Base-by-base conservation (phyloP, 1,140 invertebrate genomes). In the Magallana angulata region DNA sequence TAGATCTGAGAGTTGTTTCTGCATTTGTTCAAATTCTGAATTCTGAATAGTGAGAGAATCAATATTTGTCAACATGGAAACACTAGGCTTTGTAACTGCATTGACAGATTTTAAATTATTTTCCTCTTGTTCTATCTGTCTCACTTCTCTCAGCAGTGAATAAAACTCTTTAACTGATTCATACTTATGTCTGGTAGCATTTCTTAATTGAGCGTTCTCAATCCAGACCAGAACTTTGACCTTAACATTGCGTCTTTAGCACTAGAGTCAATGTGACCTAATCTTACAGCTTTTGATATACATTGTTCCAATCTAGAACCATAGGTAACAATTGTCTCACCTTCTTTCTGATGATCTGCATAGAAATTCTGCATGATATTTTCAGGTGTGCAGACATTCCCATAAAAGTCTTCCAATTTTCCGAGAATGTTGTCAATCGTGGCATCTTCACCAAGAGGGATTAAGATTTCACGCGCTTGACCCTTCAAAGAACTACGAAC, bases 191-290 rank as follows among this genome's bases (percentile, higher is more conserved):
- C 59, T 62, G 5, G 56, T 83, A 11, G 8, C 36, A 68, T 82
- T 83, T 64, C 81, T 30, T 30, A 87, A 71, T 57, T 58, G 16
- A 7, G 30, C 30, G 48, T 1, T 58, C 48, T 62, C 16, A 87
- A 30, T 14, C 80, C 80, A 36, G 86, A 57, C 86, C 86, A 87
- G 64, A 87, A 87, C 24, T 87, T 87, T 18, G 58, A 68, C n/a
- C 86, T 62, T 9, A 87, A 24, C 12, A 68, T 68, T 24, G 24
- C 24, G 24, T 24, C 24, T 24, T 24, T 24, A 24, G 24, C 24
- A 24, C 24, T 24, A 24, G 24, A 24, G 24, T 24, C 56, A 18
- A 87, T 12, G 68, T 87, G 81, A 57, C 86, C 86, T 68, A 14
- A 11, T 7, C 68, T 57, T 7, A 87, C 59, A 48, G 86, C 86